These are phyloP conservation scores for Trichonephila clavipes DNA, from an alignment of 1,140 invertebrate genomes.

Conservation along the genomic window DNA sequence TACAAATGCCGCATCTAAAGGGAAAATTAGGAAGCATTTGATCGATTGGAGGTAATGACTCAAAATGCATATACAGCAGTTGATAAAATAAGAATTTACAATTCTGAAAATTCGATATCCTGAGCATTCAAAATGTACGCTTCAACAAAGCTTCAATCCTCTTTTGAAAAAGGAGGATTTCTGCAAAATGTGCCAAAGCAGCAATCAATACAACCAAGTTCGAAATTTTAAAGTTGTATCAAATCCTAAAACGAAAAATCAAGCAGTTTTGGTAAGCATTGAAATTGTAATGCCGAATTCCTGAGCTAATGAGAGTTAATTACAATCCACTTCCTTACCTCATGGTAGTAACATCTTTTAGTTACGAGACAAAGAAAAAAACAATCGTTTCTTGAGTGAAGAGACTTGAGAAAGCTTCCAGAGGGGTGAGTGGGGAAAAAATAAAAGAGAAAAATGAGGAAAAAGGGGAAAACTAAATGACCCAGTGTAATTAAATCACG, in stretches of 20 bases:
- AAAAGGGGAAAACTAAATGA: constrained; percentile 43
- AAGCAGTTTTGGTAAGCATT: not conserved
- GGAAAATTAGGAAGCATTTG: too few species aligned
- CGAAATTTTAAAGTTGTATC: too few species aligned
- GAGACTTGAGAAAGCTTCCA: not conserved
- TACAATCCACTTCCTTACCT: constrained; percentile 8
- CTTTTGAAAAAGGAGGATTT: too few species aligned
- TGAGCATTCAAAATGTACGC: too few species aligned
- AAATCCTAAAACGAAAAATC: not conserved
- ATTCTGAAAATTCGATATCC: too few species aligned
- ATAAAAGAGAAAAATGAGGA: not conserved
- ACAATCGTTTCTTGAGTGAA: constrained; percentile 28
- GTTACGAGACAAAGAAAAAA: constrained; percentile 1
- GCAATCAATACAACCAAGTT: too few species aligned
- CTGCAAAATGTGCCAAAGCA: too few species aligned
- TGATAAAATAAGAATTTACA: too few species aligned
- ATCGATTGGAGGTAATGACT: too few species aligned
- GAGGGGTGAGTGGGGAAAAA: not conserved
- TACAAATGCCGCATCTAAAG: too few species aligned
- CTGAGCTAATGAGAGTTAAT: constrained; percentile 52
- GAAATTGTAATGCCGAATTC: not conserved
- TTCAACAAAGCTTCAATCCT: too few species aligned
- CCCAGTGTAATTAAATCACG: constrained; percentile 66
- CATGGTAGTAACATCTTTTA: not conserved
- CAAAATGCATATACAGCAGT: too few species aligned